These are phyloP conservation scores for Platyrinchus mystaceus DNA, from an alignment of 2,797 vertebrate species.

Conservation along the genomic window DNA sequence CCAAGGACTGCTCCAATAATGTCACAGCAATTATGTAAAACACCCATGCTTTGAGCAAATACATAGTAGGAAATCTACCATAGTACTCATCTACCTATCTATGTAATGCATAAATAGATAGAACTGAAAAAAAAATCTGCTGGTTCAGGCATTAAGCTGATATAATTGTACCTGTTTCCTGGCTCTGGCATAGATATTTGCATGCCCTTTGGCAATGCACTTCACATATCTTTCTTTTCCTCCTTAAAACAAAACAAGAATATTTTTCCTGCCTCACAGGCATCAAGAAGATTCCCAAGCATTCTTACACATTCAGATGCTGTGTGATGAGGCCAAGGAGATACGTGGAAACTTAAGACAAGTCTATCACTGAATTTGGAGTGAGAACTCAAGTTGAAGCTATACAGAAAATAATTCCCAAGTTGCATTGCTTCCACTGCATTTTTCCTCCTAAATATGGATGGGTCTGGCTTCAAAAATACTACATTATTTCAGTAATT, in stretches of 20 bases:
- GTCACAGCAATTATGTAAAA: neutral
- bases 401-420: neutral
- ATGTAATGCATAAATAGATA: neutral
- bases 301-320: neutral
- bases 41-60: neutral
- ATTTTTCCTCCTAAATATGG: neutral
- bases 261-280: neutral
- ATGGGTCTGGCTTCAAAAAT: neutral
- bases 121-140: fast-evolving
- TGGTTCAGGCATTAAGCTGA: neutral
- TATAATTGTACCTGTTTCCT: neutral
- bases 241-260: neutral
- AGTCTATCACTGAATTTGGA: neutral
- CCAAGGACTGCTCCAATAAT: neutral
- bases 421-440: neutral
- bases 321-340: neutral
- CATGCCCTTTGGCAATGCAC: neutral
- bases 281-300: neutral
- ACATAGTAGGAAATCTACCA: neutral
- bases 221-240: neutral
- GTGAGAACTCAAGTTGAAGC: neutral
- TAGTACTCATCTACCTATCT: neutral
- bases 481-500: neutral
- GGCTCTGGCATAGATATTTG: neutral
- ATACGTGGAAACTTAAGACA: neutral